These are phyloP conservation scores for Cetonia aurata DNA, from an alignment of 2,888 invertebrate genomes.

Conservation along the genomic window DNA sequence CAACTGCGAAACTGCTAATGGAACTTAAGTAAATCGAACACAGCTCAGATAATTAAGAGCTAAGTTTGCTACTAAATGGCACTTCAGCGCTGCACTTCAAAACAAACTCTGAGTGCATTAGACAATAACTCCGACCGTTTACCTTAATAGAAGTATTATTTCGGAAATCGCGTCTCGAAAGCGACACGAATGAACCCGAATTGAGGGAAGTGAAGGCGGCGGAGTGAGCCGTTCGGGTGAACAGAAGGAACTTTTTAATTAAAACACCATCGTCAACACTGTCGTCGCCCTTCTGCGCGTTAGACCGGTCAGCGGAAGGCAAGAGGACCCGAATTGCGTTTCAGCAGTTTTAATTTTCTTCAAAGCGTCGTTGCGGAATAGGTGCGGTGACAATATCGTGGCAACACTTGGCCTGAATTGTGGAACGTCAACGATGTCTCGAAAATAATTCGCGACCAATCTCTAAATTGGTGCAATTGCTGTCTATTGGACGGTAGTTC, in stretches of 20 bases:
- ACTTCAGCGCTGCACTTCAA: constrained; percentile 30
- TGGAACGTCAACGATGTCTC: constrained; percentile 60
- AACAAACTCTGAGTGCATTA: constrained; percentile 36
- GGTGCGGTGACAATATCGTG: constrained; percentile 51
- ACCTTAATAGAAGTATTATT: constrained; percentile 40
- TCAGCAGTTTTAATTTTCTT: constrained; percentile 45
- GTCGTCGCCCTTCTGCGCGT: constrained; percentile 8
- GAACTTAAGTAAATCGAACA: constrained; percentile 27
- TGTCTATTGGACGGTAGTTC: constrained; percentile 50
- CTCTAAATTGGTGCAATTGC: constrained; percentile 62
- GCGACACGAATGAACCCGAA: constrained; percentile 17
- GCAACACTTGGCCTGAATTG: constrained; percentile 61
- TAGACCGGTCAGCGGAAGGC: background rate
- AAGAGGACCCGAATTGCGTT: constrained; percentile 22
- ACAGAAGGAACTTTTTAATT: constrained; percentile 41
- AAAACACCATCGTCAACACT: constrained; percentile 40
- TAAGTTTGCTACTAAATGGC: constrained; percentile 29
- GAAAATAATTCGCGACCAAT: constrained; percentile 64
- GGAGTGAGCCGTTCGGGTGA: constrained; percentile 3
- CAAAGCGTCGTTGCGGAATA: constrained; percentile 36
- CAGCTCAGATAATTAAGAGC: constrained; percentile 27
- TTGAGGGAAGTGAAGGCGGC: background rate
- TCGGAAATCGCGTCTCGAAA: constrained; percentile 31
- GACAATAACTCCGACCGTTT: constrained; percentile 33
- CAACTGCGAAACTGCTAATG: background rate